A percentile compares a stretch with the other conserved stretches of the same genome.
Conservation (phyloP, 2,888 invertebrate species). For the Noctua comes region DNA sequence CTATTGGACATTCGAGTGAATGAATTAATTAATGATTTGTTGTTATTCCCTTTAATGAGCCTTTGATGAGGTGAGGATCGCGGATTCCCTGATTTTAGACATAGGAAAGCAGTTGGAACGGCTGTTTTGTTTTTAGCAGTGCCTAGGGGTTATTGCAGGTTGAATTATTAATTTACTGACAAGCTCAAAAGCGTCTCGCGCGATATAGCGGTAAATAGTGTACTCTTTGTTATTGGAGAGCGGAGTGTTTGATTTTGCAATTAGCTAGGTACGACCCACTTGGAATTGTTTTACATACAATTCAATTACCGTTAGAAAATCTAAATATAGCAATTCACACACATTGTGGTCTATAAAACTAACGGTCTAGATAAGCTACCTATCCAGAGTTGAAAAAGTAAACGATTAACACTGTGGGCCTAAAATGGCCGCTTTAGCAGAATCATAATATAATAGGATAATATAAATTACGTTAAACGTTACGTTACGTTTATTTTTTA, state of each 20-base stretch:
- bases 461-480: too few relatives aligned
- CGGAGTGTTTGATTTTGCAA: conserved; percentile 5
- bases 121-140: not conserved
- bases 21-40: not conserved
- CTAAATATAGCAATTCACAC: not conserved
- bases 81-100: not conserved
- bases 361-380: not conserved
- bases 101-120: not conserved
- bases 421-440: too few relatives aligned
- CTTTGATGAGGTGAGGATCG: accelerated
- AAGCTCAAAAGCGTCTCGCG: not conserved
- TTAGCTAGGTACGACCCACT: not conserved
- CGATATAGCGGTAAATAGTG: conserved; percentile 2
- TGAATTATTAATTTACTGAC: not conserved
- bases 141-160: not conserved
- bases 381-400: not conserved
- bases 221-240: not conserved
- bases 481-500: too few relatives aligned
- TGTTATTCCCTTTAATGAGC: not conserved
- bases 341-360: not conserved
- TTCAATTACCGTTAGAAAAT: not conserved
- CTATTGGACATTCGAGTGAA: not conserved
- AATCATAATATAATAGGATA: too few relatives aligned
- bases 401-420: too few relatives aligned
- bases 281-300: not conserved